Evolutionary conservation across 2,888 invertebrate genomes (phyloP).

Genomic region (Furcula furcula): DNA sequence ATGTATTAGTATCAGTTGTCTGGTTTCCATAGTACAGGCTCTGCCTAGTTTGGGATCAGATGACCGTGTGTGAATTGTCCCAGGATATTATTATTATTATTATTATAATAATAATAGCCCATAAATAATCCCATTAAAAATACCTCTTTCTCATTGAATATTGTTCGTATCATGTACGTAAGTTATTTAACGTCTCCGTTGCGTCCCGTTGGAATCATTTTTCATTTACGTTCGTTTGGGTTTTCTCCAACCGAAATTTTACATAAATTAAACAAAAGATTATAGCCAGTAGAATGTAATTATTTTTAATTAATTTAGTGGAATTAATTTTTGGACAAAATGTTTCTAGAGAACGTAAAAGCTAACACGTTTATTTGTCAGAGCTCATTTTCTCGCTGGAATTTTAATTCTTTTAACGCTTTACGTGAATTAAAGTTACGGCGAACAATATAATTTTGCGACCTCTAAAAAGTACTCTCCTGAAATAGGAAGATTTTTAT

Average conservation of each 20-base stretch:
- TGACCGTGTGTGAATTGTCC: too few relatives aligned
- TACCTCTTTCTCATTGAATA: too few relatives aligned
- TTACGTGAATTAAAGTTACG: conserved; percentile 64
- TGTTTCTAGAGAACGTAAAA: conserved; percentile 45
- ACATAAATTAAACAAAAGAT: conserved; percentile 1
- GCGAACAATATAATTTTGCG: conserved; percentile 63
- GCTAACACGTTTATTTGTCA: conserved; percentile 66
- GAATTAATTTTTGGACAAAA: conserved; percentile 18
- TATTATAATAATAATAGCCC: too few relatives aligned
- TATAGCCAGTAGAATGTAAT: conserved; percentile 9
- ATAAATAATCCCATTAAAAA: too few relatives aligned
- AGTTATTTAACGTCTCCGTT: too few relatives aligned
- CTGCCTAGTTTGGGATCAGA: too few relatives aligned
- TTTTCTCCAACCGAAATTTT: not conserved
- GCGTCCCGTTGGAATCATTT: not conserved
- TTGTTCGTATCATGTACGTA: too few relatives aligned
- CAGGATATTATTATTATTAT: too few relatives aligned
- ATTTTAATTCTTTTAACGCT: conserved; percentile 69
- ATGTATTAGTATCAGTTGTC: too few relatives aligned
- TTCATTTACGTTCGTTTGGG: not conserved
- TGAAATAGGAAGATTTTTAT: conserved; percentile 43
- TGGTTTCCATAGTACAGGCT: too few relatives aligned
- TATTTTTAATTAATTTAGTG: conserved; percentile 19
- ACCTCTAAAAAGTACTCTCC: conserved; percentile 51
- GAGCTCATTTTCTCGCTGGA: conserved; percentile 63